Conservation (phyloP, 2,888 invertebrate species). For the Odontocerum albicorne region DNA sequence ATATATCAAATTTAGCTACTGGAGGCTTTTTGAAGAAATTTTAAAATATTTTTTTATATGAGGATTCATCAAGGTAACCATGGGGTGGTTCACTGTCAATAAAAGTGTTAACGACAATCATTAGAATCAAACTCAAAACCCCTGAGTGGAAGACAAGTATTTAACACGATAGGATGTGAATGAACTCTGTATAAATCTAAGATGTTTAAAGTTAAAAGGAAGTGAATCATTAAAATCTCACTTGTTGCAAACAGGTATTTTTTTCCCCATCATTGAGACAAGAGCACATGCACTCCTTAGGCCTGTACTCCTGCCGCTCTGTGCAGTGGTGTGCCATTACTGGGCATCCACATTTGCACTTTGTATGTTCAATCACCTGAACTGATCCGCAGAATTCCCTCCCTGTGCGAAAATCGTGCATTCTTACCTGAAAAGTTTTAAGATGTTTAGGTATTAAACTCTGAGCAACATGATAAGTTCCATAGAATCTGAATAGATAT, state of each 20-base stretch:
- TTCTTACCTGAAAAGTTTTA: constrained; percentile 28
- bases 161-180: neutral
- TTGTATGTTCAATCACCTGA: constrained; percentile 40
- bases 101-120: too few species aligned
- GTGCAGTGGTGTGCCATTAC: constrained; percentile 39
- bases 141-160: too few species aligned
- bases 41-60: too few species aligned
- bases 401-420: constrained; percentile 20
- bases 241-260: constrained; percentile 10
- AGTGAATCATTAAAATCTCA: neutral
- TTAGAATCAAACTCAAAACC: too few species aligned
- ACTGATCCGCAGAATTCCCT: constrained; percentile 39
- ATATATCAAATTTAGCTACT: too few species aligned
- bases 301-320: constrained; percentile 40
- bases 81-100: too few species aligned
- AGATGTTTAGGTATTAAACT: too few species aligned
- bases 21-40: too few species aligned
- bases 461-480: too few species aligned
- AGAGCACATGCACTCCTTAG: constrained; percentile 41
- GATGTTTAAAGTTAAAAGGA: neutral
- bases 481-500: too few species aligned
- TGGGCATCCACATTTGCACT: constrained; percentile 41
- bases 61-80: too few species aligned
- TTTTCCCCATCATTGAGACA: constrained; percentile 40
- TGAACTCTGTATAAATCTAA: too few species aligned